Evolutionary conservation across 2,113 vertebrate genomes (phyloP).

Genomic region (Pundamilia nyererei): DNA sequence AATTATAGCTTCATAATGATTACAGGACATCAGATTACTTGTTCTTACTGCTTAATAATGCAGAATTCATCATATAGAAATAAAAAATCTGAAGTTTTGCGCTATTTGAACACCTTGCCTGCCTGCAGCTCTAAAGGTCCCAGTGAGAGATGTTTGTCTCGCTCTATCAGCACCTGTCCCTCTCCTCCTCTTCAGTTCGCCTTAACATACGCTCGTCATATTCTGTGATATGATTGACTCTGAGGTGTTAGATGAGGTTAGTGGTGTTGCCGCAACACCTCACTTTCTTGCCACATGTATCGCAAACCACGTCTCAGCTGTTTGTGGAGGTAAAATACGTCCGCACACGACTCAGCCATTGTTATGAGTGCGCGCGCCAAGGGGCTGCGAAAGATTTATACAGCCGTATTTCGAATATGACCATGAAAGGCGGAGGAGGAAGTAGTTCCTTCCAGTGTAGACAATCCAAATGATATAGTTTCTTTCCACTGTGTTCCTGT

Average conservation of each 20-base stretch:
- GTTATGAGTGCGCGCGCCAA: not conserved
- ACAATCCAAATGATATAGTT: not conserved
- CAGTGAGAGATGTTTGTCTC: fast-evolving
- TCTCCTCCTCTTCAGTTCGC: not conserved
- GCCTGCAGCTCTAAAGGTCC: not conserved
- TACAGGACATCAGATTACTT: not conserved
- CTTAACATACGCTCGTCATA: fast-evolving
- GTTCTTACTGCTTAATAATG: not conserved
- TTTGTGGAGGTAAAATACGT: not conserved
- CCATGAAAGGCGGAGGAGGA: not conserved
- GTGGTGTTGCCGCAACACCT: not conserved
- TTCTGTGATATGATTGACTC: not conserved
- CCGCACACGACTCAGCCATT: fast-evolving
- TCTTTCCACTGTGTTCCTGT: not conserved
- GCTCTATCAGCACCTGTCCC: fast-evolving
- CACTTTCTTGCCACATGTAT: not conserved
- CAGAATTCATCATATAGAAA: not conserved
- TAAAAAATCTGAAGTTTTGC: not conserved
- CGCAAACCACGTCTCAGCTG: fast-evolving
- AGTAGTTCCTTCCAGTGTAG: not conserved
- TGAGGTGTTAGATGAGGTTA: not conserved
- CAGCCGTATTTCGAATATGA: not conserved
- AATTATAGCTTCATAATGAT: not conserved
- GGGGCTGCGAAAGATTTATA: fast-evolving
- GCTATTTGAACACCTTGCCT: not conserved